A percentile compares a stretch with the other conserved stretches of the same genome.
These are phyloP conservation scores for Pteropus rufus DNA, from an alignment of 2,797 vertebrate genomes.

Conservation along the genomic window DNA sequence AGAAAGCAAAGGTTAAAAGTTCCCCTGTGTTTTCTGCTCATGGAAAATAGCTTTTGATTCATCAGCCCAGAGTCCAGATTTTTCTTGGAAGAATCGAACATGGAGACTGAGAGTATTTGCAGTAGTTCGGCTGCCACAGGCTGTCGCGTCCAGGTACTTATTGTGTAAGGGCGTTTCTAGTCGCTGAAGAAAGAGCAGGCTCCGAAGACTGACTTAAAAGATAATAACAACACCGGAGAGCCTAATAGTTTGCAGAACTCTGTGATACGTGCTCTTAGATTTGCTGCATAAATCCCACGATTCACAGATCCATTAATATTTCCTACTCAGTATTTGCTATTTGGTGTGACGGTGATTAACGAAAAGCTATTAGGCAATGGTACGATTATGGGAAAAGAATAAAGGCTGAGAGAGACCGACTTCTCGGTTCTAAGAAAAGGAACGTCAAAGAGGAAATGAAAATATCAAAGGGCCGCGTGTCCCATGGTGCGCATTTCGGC, in stretches of 20 bases:
- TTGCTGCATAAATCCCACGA: conserved; percentile 28
- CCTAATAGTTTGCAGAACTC: conserved; percentile 65
- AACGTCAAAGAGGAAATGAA: conserved; percentile 40
- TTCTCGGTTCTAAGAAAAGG: conserved; percentile 30
- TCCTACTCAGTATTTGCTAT: not conserved
- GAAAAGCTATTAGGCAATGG: not conserved
- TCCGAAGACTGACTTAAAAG: conserved; percentile 32
- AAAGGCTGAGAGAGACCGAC: conserved; percentile 32
- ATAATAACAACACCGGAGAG: conserved; percentile 21
- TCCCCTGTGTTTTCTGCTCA: conserved; percentile 45
- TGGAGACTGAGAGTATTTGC: not conserved
- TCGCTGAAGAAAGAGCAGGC: conserved; percentile 31
- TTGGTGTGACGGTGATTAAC: conserved; percentile 9
- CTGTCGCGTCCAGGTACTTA: conserved; percentile 14
- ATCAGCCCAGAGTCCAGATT: conserved; percentile 52
- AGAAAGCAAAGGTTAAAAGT: conserved; percentile 72
- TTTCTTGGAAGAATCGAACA: conserved; percentile 48
- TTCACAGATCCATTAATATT: not conserved
- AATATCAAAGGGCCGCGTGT: not conserved
- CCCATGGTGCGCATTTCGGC: not conserved
- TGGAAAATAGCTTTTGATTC: conserved; percentile 65
- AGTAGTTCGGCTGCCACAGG: conserved; percentile 20
- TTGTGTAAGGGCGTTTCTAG: not conserved
- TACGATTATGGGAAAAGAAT: conserved; percentile 53
- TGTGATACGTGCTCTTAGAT: not conserved